Conservation (phyloP, 2,888 invertebrate genomes). For the Leptopilina myrica region DNA sequence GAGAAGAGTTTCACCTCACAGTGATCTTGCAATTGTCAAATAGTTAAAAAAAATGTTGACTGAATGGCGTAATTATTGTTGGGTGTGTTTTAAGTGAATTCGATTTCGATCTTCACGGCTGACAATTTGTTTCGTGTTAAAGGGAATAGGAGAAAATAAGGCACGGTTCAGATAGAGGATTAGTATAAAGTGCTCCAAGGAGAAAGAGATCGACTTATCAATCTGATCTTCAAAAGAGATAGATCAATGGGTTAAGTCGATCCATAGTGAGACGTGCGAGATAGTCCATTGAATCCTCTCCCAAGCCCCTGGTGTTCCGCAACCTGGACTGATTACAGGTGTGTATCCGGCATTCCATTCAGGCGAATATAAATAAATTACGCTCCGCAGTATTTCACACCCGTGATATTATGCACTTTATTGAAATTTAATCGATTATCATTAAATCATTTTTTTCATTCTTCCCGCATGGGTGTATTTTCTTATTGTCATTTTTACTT, state of each 20-base stretch:
- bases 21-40: conserved; percentile 25
- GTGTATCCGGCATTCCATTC: conserved; percentile 64
- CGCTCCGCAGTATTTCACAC: neutral
- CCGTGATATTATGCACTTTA: too few relatives aligned
- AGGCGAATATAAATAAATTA: conserved; percentile 42
- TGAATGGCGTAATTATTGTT: conserved; percentile 15
- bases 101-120: conserved; percentile 32
- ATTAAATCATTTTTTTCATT: too few relatives aligned
- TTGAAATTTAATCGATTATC: too few relatives aligned
- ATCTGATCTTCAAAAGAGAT: conserved; percentile 16
- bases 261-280: neutral
- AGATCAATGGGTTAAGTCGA: conserved; percentile 34
- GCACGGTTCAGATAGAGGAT: conserved; percentile 33
- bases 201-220: conserved; percentile 35
- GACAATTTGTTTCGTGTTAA: conserved; percentile 39
- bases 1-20: conserved; percentile 27
- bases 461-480: too few relatives aligned
- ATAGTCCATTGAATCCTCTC: conserved; percentile 14
- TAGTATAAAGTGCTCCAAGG: conserved; percentile 24
- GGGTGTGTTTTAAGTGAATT: conserved; percentile 25
- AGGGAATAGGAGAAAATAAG: conserved; percentile 13
- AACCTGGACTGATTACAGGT: conserved; percentile 55
- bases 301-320: conserved; percentile 36
- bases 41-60: conserved; percentile 23
- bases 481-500: too few relatives aligned